Conservation (phyloP, 2,888 invertebrate species). For the Chrysodeixis includens region DNA sequence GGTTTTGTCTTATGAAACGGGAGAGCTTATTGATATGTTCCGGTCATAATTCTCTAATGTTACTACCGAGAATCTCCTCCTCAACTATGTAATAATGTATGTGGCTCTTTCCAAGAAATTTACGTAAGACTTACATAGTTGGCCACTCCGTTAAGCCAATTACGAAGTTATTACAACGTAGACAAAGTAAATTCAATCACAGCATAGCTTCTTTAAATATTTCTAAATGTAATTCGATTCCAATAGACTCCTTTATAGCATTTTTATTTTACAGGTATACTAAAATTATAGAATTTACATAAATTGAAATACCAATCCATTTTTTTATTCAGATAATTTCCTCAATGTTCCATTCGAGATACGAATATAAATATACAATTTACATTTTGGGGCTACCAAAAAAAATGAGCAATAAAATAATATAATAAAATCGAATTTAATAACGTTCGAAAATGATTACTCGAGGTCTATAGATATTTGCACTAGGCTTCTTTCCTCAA, state of each 20-base stretch:
- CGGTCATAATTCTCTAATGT: conserved; percentile 4
- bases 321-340: conserved; percentile 5
- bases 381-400: conserved; percentile 7
- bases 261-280: background rate
- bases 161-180: background rate
- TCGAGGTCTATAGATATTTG: conserved; percentile 53
- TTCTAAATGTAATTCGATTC: background rate
- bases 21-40: conserved; percentile 4
- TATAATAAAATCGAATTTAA: conserved; percentile 46
- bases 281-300: background rate
- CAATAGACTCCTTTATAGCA: background rate
- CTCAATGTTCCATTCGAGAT: background rate
- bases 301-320: background rate
- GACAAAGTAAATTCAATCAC: background rate
- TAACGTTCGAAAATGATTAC: conserved; percentile 63
- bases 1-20: conserved; percentile 4
- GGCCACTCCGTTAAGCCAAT: background rate
- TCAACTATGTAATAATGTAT: background rate
- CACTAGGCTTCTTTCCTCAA: conserved; percentile 52
- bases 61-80: background rate
- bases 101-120: background rate
- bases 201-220: background rate
- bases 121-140: background rate
- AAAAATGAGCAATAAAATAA: conserved; percentile 19
- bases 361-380: conserved; percentile 22